Percentiles rank a stretch among this genome's conserved stretches.
These are phyloP conservation scores for Mobula birostris DNA, from an alignment of 2,113 vertebrate genomes.

Conservation along the genomic window DNA sequence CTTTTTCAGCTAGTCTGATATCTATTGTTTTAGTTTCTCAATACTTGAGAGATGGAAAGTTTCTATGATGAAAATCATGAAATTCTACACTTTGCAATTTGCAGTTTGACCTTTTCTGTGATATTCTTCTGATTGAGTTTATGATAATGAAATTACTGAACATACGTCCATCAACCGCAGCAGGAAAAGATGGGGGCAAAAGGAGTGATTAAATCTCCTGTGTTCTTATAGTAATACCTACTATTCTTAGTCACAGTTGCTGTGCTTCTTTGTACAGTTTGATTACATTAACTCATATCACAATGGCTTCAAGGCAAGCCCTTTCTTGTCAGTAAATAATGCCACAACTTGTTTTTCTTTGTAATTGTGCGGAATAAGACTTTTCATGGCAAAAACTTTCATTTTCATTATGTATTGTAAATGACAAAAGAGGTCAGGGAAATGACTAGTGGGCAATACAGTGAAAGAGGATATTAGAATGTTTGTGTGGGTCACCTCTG, in stretches of 20 bases:
- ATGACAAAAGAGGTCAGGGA: slow-evolving; percentile 32
- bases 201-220: slow-evolving; percentile 20
- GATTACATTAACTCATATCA: slow-evolving; percentile 41
- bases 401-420: slow-evolving; percentile 30
- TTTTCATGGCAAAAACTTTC: slow-evolving; percentile 5
- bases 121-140: slow-evolving; percentile 33
- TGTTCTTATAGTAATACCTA: slow-evolving; percentile 38
- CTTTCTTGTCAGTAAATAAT: slow-evolving; percentile 39
- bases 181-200: slow-evolving; percentile 25
- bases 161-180: background rate
- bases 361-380: slow-evolving; percentile 27
- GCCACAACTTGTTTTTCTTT: slow-evolving; percentile 18
- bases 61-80: background rate
- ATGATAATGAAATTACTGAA: slow-evolving; percentile 31
- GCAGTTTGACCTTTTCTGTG: slow-evolving; percentile 24
- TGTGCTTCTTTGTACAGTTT: slow-evolving; percentile 37
- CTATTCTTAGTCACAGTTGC: slow-evolving; percentile 37
- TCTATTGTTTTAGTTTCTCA: slow-evolving; percentile 15
- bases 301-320: slow-evolving; percentile 39
- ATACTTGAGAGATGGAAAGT: background rate
- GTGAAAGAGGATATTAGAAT: slow-evolving; percentile 31
- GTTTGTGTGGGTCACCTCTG: slow-evolving; percentile 29
- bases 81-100: slow-evolving; percentile 22
- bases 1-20: background rate
- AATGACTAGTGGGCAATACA: slow-evolving; percentile 29